A percentile compares a stretch with the other conserved stretches of the same genome.
Evolutionary conservation across 2,888 invertebrate genomes (phyloP).

Genomic region (Caenorhabditis becei): DNA sequence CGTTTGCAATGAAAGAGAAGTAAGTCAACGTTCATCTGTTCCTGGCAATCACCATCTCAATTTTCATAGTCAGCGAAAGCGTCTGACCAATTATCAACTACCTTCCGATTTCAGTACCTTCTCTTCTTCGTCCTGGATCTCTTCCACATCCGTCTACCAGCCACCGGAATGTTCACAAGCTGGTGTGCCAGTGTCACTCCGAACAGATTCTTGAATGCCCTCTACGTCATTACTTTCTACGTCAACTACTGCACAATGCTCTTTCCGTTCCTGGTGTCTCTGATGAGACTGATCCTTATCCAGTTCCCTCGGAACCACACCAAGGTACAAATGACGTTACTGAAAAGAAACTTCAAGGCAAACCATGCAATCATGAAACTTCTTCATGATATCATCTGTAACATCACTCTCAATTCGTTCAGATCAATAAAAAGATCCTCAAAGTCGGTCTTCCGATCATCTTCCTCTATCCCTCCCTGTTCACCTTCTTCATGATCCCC

Average conservation of each 20-base stretch:
- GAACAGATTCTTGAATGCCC: constrained; percentile 27
- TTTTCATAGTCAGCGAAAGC: constrained; percentile 14
- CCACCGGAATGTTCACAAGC: constrained; percentile 38
- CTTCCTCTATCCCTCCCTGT: constrained; percentile 26
- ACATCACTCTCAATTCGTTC: background rate
- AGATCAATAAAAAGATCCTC: constrained; percentile 33
- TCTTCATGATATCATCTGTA: background rate
- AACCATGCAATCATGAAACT: background rate
- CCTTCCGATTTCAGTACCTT: constrained; percentile 29
- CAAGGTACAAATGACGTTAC: constrained; percentile 11
- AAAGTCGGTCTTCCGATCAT: constrained; percentile 22
- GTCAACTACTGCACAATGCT: constrained; percentile 46
- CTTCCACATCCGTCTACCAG: constrained; percentile 27
- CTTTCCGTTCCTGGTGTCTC: constrained; percentile 38
- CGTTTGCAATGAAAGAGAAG: constrained; percentile 17
- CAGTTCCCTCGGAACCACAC: constrained; percentile 23
- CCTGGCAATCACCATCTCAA: constrained; percentile 12
- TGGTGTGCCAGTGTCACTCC: constrained; percentile 49
- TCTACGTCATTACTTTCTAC: constrained; percentile 40
- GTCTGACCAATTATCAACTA: background rate
- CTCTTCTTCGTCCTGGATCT: constrained; percentile 37
- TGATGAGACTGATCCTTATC: constrained; percentile 32
- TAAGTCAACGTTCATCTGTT: constrained; percentile 31
- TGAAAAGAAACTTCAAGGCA: background rate
- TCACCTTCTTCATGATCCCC: constrained; percentile 38